Base-by-base conservation (phyloP, 2,888 invertebrate species). In the Augochlorella aurata region DNA sequence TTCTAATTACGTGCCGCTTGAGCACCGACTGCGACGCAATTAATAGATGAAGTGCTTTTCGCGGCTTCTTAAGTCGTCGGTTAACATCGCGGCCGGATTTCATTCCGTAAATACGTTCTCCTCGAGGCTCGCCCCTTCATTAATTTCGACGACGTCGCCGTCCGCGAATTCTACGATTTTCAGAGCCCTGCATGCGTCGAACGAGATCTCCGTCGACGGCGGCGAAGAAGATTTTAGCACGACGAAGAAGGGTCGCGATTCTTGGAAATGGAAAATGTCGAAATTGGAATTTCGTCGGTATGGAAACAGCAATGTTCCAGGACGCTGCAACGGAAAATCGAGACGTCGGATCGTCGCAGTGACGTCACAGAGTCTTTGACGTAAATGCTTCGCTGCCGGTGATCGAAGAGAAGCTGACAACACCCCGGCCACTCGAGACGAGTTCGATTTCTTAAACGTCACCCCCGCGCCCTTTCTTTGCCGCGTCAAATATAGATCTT, bases 321-420 rank as follows among this genome's bases (percentile, higher is more conserved):
- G 47, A 38, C 44, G 44, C 49, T 58, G 38, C 38, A 61, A 81
- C 54, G 5, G 29, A 44, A 66, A 70, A 70, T 38, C 70, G 65
- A 82, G 29, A 72, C n/a, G 65, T 8, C 45, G 24, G 52, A 61
- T 69, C 21, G 54, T 61, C 54, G 52, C 29, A 74, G 70, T 87
- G 87, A 90, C 88, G 89, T 89, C 89, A 90, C 67, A 47, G 67
- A 83, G 58, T 74, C 86, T 84, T 89, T 89, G 89, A 89, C 89
- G 89, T 85, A 87, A 89, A 86, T 84, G 84, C 84, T 81, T 83
- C 74, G 73, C 73, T 73, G 85, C 72, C 45, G 69, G 76, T 66
- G 79, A 83, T 82, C 66, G 79, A 78, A 82, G 83, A 77, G 86
- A 81, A 76, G 86, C 74, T 85, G 79, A 80, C 78, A 82, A 80